Percentiles rank a stretch among this genome's conserved stretches.
These are phyloP conservation scores for Corella eumyota DNA, from an alignment of 23 tunicate species.

Conservation along the genomic window DNA sequence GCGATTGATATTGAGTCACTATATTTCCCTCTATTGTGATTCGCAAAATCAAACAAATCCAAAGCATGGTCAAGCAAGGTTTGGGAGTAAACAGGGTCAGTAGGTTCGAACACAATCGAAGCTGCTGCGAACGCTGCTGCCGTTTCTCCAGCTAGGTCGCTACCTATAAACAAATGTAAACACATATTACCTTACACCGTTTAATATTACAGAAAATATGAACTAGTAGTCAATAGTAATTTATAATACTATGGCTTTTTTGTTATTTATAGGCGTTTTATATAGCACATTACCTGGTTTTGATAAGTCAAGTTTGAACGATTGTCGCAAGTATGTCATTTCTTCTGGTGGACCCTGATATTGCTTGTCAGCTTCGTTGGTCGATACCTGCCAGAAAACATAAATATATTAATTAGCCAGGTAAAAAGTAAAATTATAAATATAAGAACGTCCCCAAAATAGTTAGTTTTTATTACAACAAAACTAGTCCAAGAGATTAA, in stretches of 20 bases:
- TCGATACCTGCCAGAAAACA: conserved; percentile 44
- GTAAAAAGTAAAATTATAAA: too few relatives aligned
- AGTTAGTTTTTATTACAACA: too few relatives aligned
- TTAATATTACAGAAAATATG: background rate
- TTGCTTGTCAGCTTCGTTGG: conserved; percentile 38
- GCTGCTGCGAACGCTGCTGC: conserved; percentile 91
- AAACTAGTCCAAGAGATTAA: too few relatives aligned
- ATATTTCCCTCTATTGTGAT: conserved; percentile 31
- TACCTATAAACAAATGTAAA: conserved; percentile 27
- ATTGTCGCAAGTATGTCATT: conserved; percentile 42
- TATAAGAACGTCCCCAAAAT: too few relatives aligned
- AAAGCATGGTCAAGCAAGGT: conserved; percentile 26
- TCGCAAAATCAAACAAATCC: conserved; percentile 67
- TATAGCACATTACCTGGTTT: conserved; percentile 73
- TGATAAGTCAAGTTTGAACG: conserved; percentile 28
- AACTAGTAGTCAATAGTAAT: too few relatives aligned
- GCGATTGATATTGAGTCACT: conserved; percentile 42
- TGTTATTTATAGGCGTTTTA: too few relatives aligned
- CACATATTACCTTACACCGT: background rate
- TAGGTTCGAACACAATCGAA: conserved; percentile 59
- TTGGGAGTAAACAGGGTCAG: conserved; percentile 35
- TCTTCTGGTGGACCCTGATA: conserved; percentile 58
- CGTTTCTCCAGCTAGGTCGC: conserved; percentile 67
- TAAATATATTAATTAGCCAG: too few relatives aligned
- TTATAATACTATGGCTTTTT: too few relatives aligned